Evolutionary conservation across 2,113 vertebrate genomes (phyloP).

Genomic region (Plecotus auritus): DNA sequence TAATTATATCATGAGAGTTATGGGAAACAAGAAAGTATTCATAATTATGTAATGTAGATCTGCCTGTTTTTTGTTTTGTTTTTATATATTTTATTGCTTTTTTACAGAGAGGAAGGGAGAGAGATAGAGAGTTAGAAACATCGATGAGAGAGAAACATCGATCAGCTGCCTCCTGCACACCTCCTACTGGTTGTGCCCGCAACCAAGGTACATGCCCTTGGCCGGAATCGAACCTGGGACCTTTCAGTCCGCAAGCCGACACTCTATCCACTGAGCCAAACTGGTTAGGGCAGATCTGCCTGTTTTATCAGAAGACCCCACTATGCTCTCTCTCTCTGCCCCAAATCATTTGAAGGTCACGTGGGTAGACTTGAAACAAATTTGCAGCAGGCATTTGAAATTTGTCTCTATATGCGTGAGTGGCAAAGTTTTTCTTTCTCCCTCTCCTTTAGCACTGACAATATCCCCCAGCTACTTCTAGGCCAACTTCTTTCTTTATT

Average conservation of each 20-base stretch:
- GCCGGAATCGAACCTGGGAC: no score
- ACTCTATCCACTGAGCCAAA: no score
- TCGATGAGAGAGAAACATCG: no score
- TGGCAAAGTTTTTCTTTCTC: neutral
- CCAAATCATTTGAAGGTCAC: neutral
- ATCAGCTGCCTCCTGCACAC: no score
- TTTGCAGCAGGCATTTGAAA: neutral
- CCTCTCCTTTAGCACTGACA: neutral
- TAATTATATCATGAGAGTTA: neutral
- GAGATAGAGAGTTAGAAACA: no score
- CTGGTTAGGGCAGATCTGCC: no score
- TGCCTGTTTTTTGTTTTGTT: neutral
- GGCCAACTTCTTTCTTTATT: neutral
- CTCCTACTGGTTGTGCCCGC: no score
- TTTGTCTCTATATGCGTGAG: neutral
- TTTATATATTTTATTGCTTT: no score
- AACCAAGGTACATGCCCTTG: no score
- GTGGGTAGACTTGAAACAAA: neutral
- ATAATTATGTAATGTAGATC: neutral
- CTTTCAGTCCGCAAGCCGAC: no score
- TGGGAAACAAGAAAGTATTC: conserved; percentile 5
- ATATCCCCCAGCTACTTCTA: neutral
- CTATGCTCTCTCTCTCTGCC: no score
- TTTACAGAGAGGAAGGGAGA: no score
- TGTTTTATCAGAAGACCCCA: neutral